These are phyloP conservation scores for Megathymus violae DNA, from an alignment of 1,140 invertebrate species.

Conservation along the genomic window DNA sequence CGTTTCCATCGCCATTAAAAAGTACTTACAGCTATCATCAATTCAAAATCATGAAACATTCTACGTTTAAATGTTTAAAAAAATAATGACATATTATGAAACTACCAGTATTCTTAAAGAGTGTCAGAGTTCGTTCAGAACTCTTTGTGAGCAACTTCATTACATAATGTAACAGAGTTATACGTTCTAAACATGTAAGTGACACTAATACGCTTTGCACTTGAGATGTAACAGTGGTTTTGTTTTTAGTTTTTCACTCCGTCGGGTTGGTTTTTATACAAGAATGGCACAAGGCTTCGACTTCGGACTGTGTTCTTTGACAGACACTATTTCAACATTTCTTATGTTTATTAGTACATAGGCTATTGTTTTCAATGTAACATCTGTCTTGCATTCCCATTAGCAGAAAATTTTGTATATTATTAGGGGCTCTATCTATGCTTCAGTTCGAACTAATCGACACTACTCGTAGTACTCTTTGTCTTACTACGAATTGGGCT, in stretches of 20 bases:
- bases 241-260: neutral
- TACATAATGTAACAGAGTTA: slow-evolving; percentile 18
- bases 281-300: neutral
- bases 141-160: slow-evolving; percentile 11
- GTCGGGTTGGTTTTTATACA: slow-evolving; percentile 3
- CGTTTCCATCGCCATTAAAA: slow-evolving; percentile 13
- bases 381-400: no score
- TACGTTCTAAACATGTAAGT: slow-evolving; percentile 11
- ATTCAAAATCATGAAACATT: slow-evolving; percentile 18
- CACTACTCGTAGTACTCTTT: no score
- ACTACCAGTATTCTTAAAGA: neutral
- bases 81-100: slow-evolving; percentile 18
- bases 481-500: no score
- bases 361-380: no score
- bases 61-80: slow-evolving; percentile 15
- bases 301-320: neutral
- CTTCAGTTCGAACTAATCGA: no score
- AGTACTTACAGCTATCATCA: slow-evolving; percentile 4
- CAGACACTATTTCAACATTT: neutral
- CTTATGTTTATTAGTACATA: no score
- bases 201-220: slow-evolving; percentile 19
- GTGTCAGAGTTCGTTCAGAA: slow-evolving; percentile 14
- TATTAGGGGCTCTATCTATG: no score
- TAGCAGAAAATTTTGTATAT: no score
- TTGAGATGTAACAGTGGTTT: slow-evolving; percentile 5